A percentile compares a stretch with the other conserved stretches of the same genome.
Evolutionary conservation across 1,140 invertebrate genomes (phyloP).

Genomic region (Lepidurus couesii): DNA sequence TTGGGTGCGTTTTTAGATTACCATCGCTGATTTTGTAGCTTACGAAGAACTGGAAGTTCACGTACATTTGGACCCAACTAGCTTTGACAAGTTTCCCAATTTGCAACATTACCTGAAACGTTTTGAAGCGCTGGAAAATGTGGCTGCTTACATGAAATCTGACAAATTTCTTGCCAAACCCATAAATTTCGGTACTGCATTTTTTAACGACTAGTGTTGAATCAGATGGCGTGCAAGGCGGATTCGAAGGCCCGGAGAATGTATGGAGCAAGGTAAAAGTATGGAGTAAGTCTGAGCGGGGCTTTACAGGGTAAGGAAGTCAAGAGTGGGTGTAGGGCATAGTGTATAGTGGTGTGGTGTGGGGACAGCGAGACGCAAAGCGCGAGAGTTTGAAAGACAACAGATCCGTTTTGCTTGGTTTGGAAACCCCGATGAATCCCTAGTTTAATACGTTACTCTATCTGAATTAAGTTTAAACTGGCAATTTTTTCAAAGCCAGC

Average conservation of each 20-base stretch:
- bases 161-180: slow-evolving; percentile 42
- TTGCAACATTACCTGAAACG: slow-evolving; percentile 43
- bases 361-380: too few relatives aligned
- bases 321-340: too few relatives aligned
- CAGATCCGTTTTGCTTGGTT: too few relatives aligned
- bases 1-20: slow-evolving; percentile 41
- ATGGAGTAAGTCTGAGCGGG: too few relatives aligned
- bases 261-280: too few relatives aligned
- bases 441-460: too few relatives aligned
- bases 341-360: too few relatives aligned
- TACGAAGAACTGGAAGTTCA: slow-evolving; percentile 49
- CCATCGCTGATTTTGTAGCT: slow-evolving; percentile 49
- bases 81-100: slow-evolving; percentile 44
- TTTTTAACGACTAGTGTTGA: background rate
- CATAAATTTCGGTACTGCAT: slow-evolving; percentile 42
- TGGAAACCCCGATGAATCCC: too few relatives aligned
- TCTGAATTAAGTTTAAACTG: too few relatives aligned
- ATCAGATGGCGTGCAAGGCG: background rate
- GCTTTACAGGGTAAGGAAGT: too few relatives aligned
- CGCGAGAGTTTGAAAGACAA: too few relatives aligned
- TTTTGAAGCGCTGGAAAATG: slow-evolving; percentile 44
- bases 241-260: background rate
- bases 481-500: too few relatives aligned
- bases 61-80: slow-evolving; percentile 42
- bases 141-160: slow-evolving; percentile 44